phyloP scores from a whole-genome alignment of 1,140 invertebrate genomes.

The Capitella teleta region DNA sequence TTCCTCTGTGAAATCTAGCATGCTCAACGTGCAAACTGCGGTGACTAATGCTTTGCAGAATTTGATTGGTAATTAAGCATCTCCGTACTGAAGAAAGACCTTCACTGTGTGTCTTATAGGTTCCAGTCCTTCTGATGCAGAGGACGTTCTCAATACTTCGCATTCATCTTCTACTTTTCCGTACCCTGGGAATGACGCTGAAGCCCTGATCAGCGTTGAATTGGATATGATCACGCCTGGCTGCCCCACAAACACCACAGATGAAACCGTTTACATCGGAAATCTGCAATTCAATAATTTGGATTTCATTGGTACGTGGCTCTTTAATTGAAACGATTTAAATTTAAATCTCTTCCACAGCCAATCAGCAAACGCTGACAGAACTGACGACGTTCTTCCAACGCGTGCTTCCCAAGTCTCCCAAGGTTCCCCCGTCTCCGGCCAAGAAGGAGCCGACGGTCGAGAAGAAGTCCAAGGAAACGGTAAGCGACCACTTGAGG shows the following conservation, averaged over 20 bases:
- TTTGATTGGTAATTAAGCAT: too few species aligned
- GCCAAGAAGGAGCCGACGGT: not conserved
- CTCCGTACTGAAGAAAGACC: too few species aligned
- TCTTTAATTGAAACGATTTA: not conserved
- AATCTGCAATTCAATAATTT: conserved; percentile 87
- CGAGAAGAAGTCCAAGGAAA: not conserved
- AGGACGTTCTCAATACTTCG: too few species aligned
- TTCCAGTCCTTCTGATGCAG: too few species aligned
- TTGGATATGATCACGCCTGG: conserved; percentile 58
- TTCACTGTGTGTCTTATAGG: too few species aligned
- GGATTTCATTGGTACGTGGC: conserved; percentile 69
- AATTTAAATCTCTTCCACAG: conserved; percentile 45
- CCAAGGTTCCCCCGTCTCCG: not conserved
- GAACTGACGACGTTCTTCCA: conserved; percentile 78
- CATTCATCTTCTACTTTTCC: too few species aligned
- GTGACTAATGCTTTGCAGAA: conserved; percentile 24
- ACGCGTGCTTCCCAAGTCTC: conserved; percentile 51
- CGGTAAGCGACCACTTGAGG: not conserved
- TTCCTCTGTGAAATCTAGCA: conserved; percentile 4
- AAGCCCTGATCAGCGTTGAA: conserved; percentile 76
- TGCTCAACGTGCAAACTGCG: conserved; percentile 24
- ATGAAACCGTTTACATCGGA: conserved; percentile 60
- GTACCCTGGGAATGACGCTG: conserved; percentile 43
- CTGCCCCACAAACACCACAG: conserved; percentile 24
- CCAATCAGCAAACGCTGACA: conserved; percentile 88